phyloP scores from a whole-genome alignment of 2,888 invertebrate species.

The Patella ulyssiponensis region DNA sequence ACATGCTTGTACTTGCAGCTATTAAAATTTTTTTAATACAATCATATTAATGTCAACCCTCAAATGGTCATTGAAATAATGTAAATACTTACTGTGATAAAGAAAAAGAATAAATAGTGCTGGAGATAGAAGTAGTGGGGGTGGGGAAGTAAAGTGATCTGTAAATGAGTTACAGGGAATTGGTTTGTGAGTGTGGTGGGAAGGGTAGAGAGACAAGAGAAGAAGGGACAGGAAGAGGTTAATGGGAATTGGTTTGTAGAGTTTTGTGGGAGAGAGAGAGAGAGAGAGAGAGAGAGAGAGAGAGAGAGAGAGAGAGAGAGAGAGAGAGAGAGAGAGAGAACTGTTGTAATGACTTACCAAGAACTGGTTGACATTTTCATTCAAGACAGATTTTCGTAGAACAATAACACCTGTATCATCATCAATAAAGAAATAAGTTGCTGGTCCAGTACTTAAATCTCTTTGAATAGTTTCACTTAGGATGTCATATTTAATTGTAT shows the following conservation, averaged over 20 bases:
- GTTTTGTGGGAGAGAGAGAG: no score
- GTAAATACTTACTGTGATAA: background rate
- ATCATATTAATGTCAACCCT: background rate
- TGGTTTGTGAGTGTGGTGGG: no score
- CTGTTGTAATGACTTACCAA: background rate
- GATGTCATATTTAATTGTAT: background rate
- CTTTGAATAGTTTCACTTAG: background rate
- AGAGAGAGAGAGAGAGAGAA: no score
- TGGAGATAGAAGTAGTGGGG: no score
- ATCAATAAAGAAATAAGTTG: slow-evolving; percentile 2
- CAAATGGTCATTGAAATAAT: background rate
- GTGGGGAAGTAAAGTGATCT: no score
- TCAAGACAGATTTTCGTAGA: background rate
- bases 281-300: no score
- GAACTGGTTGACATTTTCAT: background rate
- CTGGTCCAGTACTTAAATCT: background rate
- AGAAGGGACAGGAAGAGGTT: no score
- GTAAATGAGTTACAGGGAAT: no score
- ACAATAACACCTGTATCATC: background rate
- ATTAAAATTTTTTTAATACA: background rate
- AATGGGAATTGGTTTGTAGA: no score
- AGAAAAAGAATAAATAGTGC: background rate
- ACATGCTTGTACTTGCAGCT: background rate
- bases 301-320: no score
- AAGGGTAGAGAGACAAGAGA: no score